Conservation (phyloP, 2,888 invertebrate genomes). For the Harpalus rubripes region DNA sequence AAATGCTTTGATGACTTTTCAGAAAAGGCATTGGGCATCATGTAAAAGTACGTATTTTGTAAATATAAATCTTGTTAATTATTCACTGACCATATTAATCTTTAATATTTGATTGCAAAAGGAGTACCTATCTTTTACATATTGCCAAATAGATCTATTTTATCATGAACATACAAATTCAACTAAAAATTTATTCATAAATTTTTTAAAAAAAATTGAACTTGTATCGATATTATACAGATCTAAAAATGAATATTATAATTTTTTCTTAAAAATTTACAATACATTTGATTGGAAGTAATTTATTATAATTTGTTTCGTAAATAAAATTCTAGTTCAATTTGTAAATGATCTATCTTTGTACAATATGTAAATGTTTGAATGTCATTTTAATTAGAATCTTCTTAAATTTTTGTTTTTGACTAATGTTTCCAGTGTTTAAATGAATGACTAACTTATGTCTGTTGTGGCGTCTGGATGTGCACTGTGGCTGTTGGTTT, state of each 20-base stretch:
- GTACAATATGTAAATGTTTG: slow-evolving; percentile 32
- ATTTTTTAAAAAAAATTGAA: background rate
- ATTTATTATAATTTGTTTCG: no score
- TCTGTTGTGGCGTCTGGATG: slow-evolving; percentile 25
- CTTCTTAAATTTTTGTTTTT: slow-evolving; percentile 12
- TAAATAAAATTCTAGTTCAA: no score
- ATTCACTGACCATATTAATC: slow-evolving; percentile 33
- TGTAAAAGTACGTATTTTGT: slow-evolving; percentile 73
- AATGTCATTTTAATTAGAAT: background rate
- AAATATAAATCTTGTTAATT: slow-evolving; percentile 52
- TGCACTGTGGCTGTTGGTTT: slow-evolving; percentile 72
- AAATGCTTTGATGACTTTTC: slow-evolving; percentile 71
- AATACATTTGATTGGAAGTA: background rate
- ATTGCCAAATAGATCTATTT: slow-evolving; percentile 16
- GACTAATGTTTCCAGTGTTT: slow-evolving; percentile 25
- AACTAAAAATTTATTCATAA: background rate
- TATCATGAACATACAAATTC: background rate
- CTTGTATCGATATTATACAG: background rate
- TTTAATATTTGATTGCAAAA: slow-evolving; percentile 13
- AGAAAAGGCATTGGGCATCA: slow-evolving; percentile 75
- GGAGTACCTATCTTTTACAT: slow-evolving; percentile 69
- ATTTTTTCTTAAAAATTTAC: background rate
- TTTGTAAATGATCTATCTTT: background rate
- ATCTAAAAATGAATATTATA: background rate
- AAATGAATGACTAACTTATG: slow-evolving; percentile 1